Evolutionary conservation across 2,888 invertebrate genomes (phyloP).

Genomic region (Drosophila nr. perissopoda): DNA sequence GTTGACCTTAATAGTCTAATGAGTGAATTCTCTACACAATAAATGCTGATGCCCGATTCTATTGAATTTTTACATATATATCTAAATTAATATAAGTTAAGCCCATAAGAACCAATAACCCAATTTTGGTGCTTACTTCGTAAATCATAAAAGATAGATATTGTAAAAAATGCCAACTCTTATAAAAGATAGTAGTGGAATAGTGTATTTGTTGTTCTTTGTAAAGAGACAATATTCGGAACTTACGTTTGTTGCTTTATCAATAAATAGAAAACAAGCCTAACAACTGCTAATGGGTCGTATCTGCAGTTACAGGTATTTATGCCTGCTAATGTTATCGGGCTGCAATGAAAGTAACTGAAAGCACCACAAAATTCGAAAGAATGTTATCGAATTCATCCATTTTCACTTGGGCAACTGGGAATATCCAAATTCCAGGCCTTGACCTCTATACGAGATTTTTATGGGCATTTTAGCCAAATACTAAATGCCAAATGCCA

Average conservation of each 20-base stretch:
- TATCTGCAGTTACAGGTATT: constrained; percentile 26
- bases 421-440: constrained; percentile 22
- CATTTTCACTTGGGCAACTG: constrained; percentile 13
- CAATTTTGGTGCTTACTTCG: neutral
- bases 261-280: constrained; percentile 19
- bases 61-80: neutral
- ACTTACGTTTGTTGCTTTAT: constrained; percentile 26
- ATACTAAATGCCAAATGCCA: constrained; percentile 50
- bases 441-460: constrained; percentile 42
- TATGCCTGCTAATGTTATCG: constrained; percentile 30
- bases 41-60: neutral
- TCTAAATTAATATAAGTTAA: neutral
- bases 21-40: neutral
- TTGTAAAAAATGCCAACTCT: neutral
- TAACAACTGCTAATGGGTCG: constrained; percentile 31
- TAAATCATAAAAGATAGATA: neutral
- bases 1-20: neutral
- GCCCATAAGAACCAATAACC: neutral
- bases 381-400: constrained; percentile 20
- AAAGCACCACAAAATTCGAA: constrained; percentile 1
- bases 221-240: neutral
- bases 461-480: constrained; percentile 22
- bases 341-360: constrained; percentile 33
- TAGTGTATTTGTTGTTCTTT: neutral
- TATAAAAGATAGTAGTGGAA: neutral